Evolutionary conservation across 2,888 invertebrate genomes (phyloP), one percentile per base, ranked within the genome.

Genomic region (Xanthia togata): DNA sequence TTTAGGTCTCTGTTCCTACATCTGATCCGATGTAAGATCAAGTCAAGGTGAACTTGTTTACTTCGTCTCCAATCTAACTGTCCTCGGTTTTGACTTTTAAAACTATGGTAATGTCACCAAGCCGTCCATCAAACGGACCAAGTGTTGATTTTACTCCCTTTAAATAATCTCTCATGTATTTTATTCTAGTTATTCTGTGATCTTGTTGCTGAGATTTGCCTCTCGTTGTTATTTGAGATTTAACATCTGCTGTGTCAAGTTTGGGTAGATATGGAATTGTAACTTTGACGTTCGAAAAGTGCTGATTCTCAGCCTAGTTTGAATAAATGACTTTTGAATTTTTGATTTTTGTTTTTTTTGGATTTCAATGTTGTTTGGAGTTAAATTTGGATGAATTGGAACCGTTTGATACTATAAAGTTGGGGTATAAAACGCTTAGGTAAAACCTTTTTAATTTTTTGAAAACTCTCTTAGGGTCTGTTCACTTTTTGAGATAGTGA

Each of bases 1-100:
- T 93, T 89, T 90, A 89, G 86, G 88, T 91, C 89, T 78, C 78
- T 83, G 82, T 85, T 84, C 90, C 89, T 90, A 86, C 84, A 70
- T 87, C 65, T 83, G 84, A 89, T 91, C 88, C 78, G 86, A 79
- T 77, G 77, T 80, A 86, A 81, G 73, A 81, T 81, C 76, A 76
- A 88, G 90, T 91, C 93, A 94, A 93, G 94, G 94, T 93, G 91
- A 93, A 92, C 88, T 92, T 95, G 94, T 95, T 96, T 95, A 95
- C 94, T 89, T 90, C 91, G 78, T 75, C 47, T 85, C 84, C 82
- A 87, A 87, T 82, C 77, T 87, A 87, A 90, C 89, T 89, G 92
- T 92, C 85, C 92, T 88, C 88, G 84, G 87, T 91, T 92, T 91
- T 92, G 90, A 93, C 89, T 93, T 95, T 92, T 89, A 92, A 94